Evolutionary conservation across 2,797 vertebrate species (phyloP).

Genomic region (Gadopsis marmoratus): DNA sequence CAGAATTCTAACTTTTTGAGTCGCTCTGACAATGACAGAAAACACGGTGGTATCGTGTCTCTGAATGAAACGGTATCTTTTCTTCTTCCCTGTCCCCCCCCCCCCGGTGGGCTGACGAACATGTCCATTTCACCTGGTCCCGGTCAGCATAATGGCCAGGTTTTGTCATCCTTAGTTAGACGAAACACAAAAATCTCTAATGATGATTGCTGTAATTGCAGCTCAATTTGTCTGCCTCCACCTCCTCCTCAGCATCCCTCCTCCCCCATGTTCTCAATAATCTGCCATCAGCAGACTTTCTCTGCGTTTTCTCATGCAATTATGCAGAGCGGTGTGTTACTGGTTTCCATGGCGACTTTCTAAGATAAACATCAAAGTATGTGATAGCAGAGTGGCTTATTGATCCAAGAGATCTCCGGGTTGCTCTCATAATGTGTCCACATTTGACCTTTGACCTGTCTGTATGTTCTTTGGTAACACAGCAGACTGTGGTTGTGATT

Average conservation of each 20-base stretch:
- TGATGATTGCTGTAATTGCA: conserved; percentile 82
- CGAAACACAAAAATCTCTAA: conserved; percentile 75
- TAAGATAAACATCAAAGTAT: conserved; percentile 76
- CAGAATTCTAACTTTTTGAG: conserved; percentile 4
- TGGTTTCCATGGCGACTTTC: conserved; percentile 72
- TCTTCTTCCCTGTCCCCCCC: background rate
- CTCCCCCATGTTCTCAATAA: conserved; percentile 28
- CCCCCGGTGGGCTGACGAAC: conserved; percentile 5
- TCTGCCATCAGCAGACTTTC: conserved; percentile 61
- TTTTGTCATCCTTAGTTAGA: conserved; percentile 72
- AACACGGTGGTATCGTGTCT: conserved; percentile 10
- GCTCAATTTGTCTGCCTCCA: conserved; percentile 78
- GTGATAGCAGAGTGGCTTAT: conserved; percentile 62
- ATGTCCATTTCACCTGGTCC: conserved; percentile 44
- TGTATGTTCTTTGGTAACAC: conserved; percentile 69
- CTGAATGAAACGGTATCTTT: background rate
- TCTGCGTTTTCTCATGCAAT: conserved; percentile 71
- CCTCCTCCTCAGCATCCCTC: conserved; percentile 26
- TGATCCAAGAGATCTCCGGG: conserved; percentile 65
- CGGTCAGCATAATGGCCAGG: conserved; percentile 37
- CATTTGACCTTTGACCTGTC: conserved; percentile 67
- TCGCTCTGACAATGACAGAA: conserved; percentile 6
- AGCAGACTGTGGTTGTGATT: conserved; percentile 39
- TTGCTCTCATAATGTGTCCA: conserved; percentile 56
- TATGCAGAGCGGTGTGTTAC: conserved; percentile 54